These are phyloP conservation scores for Ryuthela nishihirai DNA, from an alignment of 2,888 invertebrate genomes.

Conservation along the genomic window DNA sequence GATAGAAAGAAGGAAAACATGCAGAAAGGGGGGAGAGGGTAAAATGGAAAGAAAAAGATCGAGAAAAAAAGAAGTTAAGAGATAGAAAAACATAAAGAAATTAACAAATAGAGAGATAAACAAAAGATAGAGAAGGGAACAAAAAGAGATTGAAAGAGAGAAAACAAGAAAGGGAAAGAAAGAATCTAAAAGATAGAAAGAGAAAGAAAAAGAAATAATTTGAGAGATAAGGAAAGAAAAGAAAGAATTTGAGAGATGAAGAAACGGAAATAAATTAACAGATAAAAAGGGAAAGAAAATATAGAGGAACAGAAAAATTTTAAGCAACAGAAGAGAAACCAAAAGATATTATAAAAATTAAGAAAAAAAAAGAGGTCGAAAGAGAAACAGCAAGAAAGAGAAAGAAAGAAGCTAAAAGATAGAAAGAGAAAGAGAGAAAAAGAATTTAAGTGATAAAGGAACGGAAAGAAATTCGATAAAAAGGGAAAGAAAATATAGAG, in stretches of 20 bases:
- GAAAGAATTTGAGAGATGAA: no score
- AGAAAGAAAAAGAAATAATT: not conserved
- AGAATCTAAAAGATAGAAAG: not conserved
- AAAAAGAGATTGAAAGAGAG: not conserved
- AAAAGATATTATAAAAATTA: not conserved
- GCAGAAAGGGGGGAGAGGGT: no score
- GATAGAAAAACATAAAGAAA: not conserved
- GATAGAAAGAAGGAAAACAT: no score
- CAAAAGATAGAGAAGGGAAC: not conserved
- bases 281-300: not conserved
- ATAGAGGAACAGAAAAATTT: not conserved
- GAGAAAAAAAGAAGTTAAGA: not conserved
- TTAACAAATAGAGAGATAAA: not conserved
- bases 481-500: not conserved
- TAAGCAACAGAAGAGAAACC: not conserved
- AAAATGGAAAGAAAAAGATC: not conserved
- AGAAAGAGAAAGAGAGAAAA: not conserved
- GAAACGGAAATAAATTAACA: not conserved
- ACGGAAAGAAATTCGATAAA: not conserved
- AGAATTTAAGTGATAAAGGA: not conserved
- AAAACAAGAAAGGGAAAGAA: no score
- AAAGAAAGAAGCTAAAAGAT: not conserved
- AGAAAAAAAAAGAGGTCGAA: not conserved
- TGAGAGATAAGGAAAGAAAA: not conserved
- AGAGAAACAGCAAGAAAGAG: not conserved